These are phyloP conservation scores for Notechis scutatus DNA, from an alignment of 2,113 vertebrate species.

Conservation along the genomic window DNA sequence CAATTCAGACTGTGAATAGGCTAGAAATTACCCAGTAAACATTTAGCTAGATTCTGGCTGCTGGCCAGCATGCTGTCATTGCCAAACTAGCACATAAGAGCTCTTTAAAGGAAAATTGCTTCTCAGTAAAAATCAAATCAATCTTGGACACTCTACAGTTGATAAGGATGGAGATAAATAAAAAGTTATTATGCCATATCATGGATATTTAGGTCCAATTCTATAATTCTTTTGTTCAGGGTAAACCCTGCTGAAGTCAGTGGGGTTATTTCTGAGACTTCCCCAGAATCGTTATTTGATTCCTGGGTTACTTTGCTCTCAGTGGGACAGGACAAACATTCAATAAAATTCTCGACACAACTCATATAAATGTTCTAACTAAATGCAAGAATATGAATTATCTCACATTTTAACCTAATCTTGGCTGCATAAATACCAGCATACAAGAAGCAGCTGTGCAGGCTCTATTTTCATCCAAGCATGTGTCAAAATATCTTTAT, in stretches of 20 bases:
- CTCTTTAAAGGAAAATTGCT: not conserved
- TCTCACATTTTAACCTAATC: not conserved
- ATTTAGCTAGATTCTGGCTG: conserved; percentile 68
- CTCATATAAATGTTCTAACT: not conserved
- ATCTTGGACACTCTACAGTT: not conserved
- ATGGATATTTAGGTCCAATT: not conserved
- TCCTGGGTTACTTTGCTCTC: not conserved
- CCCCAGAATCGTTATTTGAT: not conserved
- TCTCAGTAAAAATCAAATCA: conserved; percentile 2
- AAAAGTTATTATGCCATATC: not conserved
- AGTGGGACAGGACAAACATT: not conserved
- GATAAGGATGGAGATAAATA: not conserved
- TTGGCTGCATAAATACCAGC: not conserved
- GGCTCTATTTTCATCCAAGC: not conserved
- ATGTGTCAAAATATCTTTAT: not conserved
- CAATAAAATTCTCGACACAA: not conserved
- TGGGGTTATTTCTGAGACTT: not conserved
- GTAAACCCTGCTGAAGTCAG: not conserved
- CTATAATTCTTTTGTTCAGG: not conserved
- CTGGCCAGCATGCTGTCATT: conserved; percentile 35
- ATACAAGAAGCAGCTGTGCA: not conserved
- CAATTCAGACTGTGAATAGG: conserved; percentile 70
- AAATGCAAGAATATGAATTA: not conserved
- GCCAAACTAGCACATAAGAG: not conserved
- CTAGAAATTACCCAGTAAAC: conserved; percentile 76